Evolutionary conservation across 37 sponge, comb jelly and placozoan genomes (phyloP).

Genomic region (Crambe crambe): DNA sequence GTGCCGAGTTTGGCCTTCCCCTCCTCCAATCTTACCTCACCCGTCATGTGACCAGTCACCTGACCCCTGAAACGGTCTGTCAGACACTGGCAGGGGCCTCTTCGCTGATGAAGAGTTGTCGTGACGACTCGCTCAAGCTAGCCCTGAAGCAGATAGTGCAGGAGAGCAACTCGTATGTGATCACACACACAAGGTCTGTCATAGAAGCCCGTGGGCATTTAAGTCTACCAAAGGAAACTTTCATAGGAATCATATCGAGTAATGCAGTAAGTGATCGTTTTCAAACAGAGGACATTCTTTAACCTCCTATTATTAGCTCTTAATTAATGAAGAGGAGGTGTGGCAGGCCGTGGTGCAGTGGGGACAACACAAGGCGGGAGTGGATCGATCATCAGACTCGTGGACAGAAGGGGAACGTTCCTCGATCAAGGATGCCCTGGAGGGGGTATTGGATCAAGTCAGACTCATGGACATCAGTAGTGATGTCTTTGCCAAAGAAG

Average conservation of each 20-base stretch:
- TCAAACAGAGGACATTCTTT: background rate
- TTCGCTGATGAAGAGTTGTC: background rate
- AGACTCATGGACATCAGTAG: constrained; percentile 64
- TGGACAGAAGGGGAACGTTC: constrained; percentile 63
- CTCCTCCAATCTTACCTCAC: constrained; percentile 38
- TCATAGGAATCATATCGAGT: constrained; percentile 49
- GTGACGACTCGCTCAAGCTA: background rate
- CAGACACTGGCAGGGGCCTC: background rate
- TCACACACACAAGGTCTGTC: constrained; percentile 46
- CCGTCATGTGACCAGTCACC: constrained; percentile 10
- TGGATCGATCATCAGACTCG: background rate
- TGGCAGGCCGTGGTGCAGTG: constrained; percentile 69
- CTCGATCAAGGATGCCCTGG: constrained; percentile 33
- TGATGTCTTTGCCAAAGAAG: constrained; percentile 72
- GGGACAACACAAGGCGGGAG: constrained; percentile 63
- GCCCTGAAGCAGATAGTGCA: constrained; percentile 31
- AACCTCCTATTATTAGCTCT: too few relatives aligned
- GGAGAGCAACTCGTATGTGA: constrained; percentile 51
- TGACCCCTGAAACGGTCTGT: constrained; percentile 55
- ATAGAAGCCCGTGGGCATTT: constrained; percentile 46
- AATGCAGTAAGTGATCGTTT: constrained; percentile 33
- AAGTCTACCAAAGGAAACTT: constrained; percentile 35
- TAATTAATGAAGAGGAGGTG: constrained; percentile 60
- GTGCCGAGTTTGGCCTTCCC: constrained; percentile 48
- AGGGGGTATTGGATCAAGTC: constrained; percentile 61